Evolutionary conservation across 2,888 invertebrate species (phyloP).

Genomic region (Dasysyrphus tricinctus): DNA sequence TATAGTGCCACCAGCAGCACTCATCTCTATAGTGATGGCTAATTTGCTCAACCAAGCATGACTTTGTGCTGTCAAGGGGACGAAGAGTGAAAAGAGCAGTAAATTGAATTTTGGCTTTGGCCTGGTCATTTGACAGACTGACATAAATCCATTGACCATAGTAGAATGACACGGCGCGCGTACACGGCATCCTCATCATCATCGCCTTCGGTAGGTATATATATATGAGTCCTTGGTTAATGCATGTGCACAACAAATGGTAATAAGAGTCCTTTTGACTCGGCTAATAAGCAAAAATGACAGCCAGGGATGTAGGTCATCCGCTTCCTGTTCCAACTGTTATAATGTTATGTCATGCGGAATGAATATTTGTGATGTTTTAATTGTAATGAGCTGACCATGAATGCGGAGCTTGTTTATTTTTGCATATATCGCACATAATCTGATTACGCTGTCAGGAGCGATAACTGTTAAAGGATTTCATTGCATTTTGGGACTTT

Average conservation of each 20-base stretch:
- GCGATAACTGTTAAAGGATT: slow-evolving; percentile 12
- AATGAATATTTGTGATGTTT: slow-evolving; percentile 43
- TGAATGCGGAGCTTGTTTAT: slow-evolving; percentile 27
- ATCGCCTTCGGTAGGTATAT: neutral
- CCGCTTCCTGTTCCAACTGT: slow-evolving; percentile 11
- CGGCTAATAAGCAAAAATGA: slow-evolving; percentile 14
- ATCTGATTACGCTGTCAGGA: slow-evolving; percentile 3
- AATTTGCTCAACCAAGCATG: slow-evolving; percentile 26
- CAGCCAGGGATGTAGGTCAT: neutral
- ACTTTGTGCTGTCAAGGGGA: slow-evolving; percentile 8
- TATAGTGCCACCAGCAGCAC: neutral
- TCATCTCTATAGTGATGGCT: neutral
- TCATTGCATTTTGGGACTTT: slow-evolving; percentile 33
- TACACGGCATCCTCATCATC: neutral
- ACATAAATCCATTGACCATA: slow-evolving; percentile 54
- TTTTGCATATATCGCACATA: neutral
- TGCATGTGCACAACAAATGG: slow-evolving; percentile 6
- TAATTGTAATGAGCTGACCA: slow-evolving; percentile 54
- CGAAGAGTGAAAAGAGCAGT: slow-evolving; percentile 32
- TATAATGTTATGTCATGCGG: slow-evolving; percentile 17
- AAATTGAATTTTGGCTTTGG: slow-evolving; percentile 34
- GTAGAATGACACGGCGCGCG: slow-evolving; percentile 2
- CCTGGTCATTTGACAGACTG: slow-evolving; percentile 46
- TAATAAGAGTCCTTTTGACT: slow-evolving; percentile 6
- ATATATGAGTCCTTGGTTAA: neutral